A percentile compares a stretch with the other conserved stretches of the same genome.
These are phyloP conservation scores for Andrena trimmerana DNA, from an alignment of 2,888 invertebrate genomes.

Conservation along the genomic window DNA sequence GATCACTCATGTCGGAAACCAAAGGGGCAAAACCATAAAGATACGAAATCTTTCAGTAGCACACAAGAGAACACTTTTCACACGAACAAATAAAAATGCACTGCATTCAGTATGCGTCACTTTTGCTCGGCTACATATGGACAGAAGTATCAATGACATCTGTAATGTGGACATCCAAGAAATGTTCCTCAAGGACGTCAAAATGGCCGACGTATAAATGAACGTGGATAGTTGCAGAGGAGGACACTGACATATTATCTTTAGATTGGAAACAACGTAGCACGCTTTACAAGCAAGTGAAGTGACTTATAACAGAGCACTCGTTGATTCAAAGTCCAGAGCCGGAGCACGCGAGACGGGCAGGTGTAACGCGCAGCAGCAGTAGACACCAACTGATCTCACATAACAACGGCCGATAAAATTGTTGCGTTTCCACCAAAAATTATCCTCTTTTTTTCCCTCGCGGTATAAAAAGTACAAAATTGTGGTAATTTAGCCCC, in stretches of 20 bases:
- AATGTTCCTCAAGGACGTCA: conserved; percentile 61
- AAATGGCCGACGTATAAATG: conserved; percentile 71
- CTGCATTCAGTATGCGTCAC: conserved; percentile 21
- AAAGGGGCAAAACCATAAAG: not conserved
- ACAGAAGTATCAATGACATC: conserved; percentile 4
- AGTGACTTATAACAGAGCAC: conserved; percentile 34
- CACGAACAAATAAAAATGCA: conserved; percentile 8
- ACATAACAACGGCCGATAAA: conserved; percentile 84
- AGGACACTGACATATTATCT: conserved; percentile 3
- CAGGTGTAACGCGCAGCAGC: conserved; percentile 84
- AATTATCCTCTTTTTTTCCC: conserved; percentile 83
- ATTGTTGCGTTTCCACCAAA: conserved; percentile 85
- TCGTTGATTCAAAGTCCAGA: conserved; percentile 32
- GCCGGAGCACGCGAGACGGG: conserved; percentile 67
- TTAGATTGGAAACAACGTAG: not conserved
- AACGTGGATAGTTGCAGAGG: conserved; percentile 13
- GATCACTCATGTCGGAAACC: conserved; percentile 31
- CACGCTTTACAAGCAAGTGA: not conserved
- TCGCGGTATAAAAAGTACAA: conserved; percentile 83
- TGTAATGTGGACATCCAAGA: not conserved
- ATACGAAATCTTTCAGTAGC: not conserved
- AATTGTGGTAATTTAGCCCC: conserved; percentile 84
- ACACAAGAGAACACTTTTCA: conserved; percentile 17
- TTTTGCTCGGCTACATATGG: not conserved
- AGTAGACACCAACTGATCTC: conserved; percentile 84